These are phyloP conservation scores for Morpho achilles DNA, from an alignment of 2,888 invertebrate species.

Conservation along the genomic window DNA sequence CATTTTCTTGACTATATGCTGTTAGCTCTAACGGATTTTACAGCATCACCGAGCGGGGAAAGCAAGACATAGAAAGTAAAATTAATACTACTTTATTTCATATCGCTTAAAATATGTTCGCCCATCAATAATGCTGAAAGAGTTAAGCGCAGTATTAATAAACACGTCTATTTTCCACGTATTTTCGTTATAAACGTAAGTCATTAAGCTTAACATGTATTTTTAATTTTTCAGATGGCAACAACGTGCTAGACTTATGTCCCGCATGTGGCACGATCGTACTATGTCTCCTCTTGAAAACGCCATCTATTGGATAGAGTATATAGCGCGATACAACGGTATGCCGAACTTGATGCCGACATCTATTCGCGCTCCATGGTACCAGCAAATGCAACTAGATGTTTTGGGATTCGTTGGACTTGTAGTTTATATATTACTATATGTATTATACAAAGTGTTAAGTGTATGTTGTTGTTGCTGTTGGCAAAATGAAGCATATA, in stretches of 20 bases:
- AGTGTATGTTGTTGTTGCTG: conserved; percentile 59
- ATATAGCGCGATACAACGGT: conserved; percentile 69
- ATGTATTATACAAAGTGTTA: conserved; percentile 54
- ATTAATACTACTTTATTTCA: too few species aligned
- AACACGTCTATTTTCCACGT: too few species aligned
- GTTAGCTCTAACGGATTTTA: too few species aligned
- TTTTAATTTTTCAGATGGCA: conserved; percentile 46
- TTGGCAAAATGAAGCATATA: conserved; percentile 38
- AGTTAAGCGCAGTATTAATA: too few species aligned
- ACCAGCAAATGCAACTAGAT: conserved; percentile 64
- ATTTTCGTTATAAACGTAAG: too few species aligned
- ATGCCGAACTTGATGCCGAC: conserved; percentile 59
- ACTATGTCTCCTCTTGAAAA: conserved; percentile 72
- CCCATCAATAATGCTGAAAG: too few species aligned
- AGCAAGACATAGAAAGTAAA: too few species aligned
- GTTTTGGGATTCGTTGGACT: conserved; percentile 59
- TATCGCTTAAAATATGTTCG: too few species aligned
- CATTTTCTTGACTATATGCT: too few species aligned
- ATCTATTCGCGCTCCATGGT: conserved; percentile 52
- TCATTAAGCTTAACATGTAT: not conserved
- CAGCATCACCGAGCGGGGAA: too few species aligned
- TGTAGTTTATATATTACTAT: conserved; percentile 51
- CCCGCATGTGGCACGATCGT: conserved; percentile 75
- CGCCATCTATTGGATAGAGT: conserved; percentile 80
- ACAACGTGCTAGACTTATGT: conserved; percentile 60